Conservation (phyloP, 2,797 vertebrate genomes). For the Nannoperca australis region DNA sequence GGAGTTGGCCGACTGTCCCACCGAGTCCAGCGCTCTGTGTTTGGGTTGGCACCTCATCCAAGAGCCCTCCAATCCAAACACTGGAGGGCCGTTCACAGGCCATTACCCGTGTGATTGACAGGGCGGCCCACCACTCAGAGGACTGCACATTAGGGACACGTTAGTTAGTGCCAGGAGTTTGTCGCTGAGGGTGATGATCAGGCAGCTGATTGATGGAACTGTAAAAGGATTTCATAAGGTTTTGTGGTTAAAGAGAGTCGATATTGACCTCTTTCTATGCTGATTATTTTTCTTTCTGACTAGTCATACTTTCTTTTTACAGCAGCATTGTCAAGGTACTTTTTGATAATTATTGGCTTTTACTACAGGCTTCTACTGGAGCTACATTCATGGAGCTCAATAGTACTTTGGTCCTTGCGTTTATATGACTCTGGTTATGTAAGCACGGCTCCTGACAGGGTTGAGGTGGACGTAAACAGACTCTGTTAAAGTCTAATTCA, state of each 20-base stretch:
- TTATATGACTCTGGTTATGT: conserved; percentile 61
- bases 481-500: conserved; percentile 58
- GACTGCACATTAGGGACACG: conserved; percentile 61
- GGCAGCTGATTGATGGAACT: conserved; percentile 65
- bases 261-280: conserved; percentile 16
- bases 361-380: conserved; percentile 7
- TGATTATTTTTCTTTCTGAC: conserved; percentile 58
- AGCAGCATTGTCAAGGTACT: conserved; percentile 35
- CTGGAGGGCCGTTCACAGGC: conserved; percentile 84
- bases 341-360: conserved; percentile 47
- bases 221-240: conserved; percentile 57
- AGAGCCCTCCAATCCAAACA: conserved; percentile 82
- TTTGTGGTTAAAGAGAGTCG: conserved; percentile 29
- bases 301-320: conserved; percentile 50
- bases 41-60: conserved; percentile 86
- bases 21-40: conserved; percentile 77
- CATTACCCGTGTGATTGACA: conserved; percentile 88
- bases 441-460: conserved; percentile 58
- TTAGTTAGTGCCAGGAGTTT: conserved; percentile 59
- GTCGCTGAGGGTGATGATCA: conserved; percentile 68
- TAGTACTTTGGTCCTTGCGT: conserved; percentile 52
- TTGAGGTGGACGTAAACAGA: conserved; percentile 60
- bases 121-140: conserved; percentile 87
- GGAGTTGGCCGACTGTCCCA: conserved; percentile 81
- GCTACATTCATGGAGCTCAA: conserved; percentile 41